Evolutionary conservation across 2,888 invertebrate species (phyloP), one percentile per base, ranked within the genome.

Genomic region (Oeneis ivallda): DNA sequence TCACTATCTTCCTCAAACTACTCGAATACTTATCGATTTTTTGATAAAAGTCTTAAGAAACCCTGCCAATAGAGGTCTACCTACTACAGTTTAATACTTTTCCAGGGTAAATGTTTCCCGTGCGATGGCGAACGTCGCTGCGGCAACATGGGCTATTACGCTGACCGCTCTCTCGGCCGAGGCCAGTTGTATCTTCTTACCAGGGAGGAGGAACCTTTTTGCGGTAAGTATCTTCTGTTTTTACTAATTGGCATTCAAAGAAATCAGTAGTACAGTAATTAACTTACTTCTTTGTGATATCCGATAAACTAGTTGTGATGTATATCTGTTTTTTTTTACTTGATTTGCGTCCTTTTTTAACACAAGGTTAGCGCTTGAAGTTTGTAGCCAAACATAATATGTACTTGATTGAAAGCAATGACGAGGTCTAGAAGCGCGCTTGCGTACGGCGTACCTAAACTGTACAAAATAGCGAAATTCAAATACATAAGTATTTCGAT

Each of bases 111-210:
- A 1, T 92, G 92, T 67, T 92, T 92, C 76, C 92, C 92, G 2
- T 92, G 92, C 70, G 87, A 88, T 47, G 86, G 91, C 3, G 90
- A 93, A 32, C 87, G 93, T 1, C 91, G 94, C 0, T 98, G 98
- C 83, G 97, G 97, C 43, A 96, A 97, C 81, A 97, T 98, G 97
- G 98, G 98, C 0, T 98, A 97, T 87, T 97, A 97, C 84, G 96
- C 98, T 0, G 96, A 98, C 83, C 93, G 95, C 57, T 96, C 96
- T 0, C 93, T 94, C 5, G 97, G 96, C 0, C 92, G 97, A 37
- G 98, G 98, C 0, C 96, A 96, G 74, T 92, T 98, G n/a, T 98
- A 96, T 80, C 89, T 98, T 56, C 93, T 97, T 4, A 98, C 98
- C 0, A 93, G 98, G 69, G 96, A 97, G 71, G 96, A 97, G 79